phyloP scores from a whole-genome alignment of 2,113 vertebrate species.

The Takifugu flavidus region DNA sequence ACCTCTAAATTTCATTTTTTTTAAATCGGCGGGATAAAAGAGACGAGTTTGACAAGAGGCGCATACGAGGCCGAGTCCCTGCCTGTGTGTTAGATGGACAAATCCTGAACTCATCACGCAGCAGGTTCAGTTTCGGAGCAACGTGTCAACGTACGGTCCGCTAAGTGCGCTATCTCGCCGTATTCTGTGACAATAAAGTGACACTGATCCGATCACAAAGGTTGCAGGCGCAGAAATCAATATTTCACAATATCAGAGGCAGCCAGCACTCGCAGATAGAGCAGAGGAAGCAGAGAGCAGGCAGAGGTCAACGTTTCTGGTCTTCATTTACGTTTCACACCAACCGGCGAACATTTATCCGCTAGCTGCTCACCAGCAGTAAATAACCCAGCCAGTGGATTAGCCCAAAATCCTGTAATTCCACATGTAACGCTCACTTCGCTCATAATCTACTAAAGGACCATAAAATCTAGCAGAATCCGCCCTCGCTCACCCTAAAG shows the following conservation, averaged over 20 bases:
- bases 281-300: constrained; percentile 2
- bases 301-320: constrained; percentile 10
- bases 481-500: constrained; percentile 30
- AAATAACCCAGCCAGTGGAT: constrained; percentile 27
- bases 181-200: constrained; percentile 38
- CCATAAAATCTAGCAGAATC: constrained; percentile 42
- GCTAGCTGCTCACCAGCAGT: constrained; percentile 7
- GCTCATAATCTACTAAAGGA: constrained; percentile 47
- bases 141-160: constrained; percentile 41
- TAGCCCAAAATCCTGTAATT: constrained; percentile 37
- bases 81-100: constrained; percentile 20
- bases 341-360: neutral
- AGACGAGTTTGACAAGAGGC: constrained; percentile 22
- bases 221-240: constrained; percentile 54
- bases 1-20: neutral
- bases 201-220: constrained; percentile 30
- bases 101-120: neutral
- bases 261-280: constrained; percentile 33
- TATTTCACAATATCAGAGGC: constrained; percentile 49
- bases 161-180: constrained; percentile 27
- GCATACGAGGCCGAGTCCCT: neutral
- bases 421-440: constrained; percentile 35
- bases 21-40: constrained; percentile 14
- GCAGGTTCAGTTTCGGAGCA: constrained; percentile 5
- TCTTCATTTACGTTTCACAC: neutral